Evolutionary conservation across 2,113 vertebrate species (phyloP).

Genomic region (Hippocampus barbouri): DNA sequence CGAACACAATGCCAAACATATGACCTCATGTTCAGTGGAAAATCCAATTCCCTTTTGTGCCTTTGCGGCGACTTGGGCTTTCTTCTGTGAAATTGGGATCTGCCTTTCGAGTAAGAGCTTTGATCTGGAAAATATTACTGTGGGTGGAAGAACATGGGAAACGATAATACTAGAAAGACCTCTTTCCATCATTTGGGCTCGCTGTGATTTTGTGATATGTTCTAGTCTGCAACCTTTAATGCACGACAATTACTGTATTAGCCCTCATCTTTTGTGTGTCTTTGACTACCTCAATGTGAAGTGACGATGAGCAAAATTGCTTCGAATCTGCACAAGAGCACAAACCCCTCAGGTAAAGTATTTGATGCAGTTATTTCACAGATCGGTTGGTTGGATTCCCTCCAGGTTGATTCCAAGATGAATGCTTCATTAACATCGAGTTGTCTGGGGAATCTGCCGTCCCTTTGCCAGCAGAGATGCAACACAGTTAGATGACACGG

Average conservation of each 20-base stretch:
- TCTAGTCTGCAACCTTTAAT: conserved; percentile 53
- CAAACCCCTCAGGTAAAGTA: conserved; percentile 33
- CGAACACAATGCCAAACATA: conserved; percentile 19
- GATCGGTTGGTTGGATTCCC: conserved; percentile 2
- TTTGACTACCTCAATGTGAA: conserved; percentile 54
- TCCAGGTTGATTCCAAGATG: conserved; percentile 35
- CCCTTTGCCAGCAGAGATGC: conserved; percentile 14
- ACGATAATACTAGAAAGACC: conserved; percentile 64
- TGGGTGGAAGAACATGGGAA: conserved; percentile 68
- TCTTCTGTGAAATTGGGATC: conserved; percentile 54
- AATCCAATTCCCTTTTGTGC: conserved; percentile 41
- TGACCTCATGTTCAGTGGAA: conserved; percentile 57
- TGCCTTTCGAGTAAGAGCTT: conserved; percentile 45
- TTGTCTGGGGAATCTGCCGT: conserved; percentile 17
- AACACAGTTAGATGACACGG: conserved; percentile 30
- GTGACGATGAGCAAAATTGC: conserved; percentile 28
- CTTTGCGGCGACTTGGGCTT: conserved; percentile 49
- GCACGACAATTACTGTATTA: conserved; percentile 50
- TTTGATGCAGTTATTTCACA: background rate
- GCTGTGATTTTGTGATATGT: conserved; percentile 51
- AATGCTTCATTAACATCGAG: conserved; percentile 15
- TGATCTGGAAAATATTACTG: conserved; percentile 68
- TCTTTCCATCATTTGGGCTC: conserved; percentile 56
- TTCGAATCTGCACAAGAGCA: conserved; percentile 16
- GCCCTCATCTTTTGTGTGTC: conserved; percentile 35